These are phyloP conservation scores for Gastracanthus pulcherrimus DNA, from an alignment of 2,888 invertebrate genomes.

Conservation along the genomic window DNA sequence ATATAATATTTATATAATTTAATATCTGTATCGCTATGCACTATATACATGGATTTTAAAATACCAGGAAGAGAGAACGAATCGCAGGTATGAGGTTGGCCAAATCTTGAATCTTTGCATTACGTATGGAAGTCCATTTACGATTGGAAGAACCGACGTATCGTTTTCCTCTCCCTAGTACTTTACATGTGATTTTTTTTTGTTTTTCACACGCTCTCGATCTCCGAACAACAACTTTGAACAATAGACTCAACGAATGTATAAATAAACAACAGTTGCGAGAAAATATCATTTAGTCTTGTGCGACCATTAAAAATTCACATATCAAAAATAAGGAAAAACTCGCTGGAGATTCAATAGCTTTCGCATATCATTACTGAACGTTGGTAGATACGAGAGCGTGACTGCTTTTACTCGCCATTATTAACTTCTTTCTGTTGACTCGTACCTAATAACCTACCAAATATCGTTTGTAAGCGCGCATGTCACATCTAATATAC, in stretches of 20 bases:
- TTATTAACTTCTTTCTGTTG: constrained; percentile 12
- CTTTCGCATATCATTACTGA: constrained; percentile 16
- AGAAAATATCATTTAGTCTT: constrained; percentile 22
- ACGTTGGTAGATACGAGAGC: constrained; percentile 18
- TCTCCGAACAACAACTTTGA: constrained; percentile 6
- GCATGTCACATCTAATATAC: constrained; percentile 37
- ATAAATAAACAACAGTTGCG: constrained; percentile 19
- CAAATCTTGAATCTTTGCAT: constrained; percentile 35
- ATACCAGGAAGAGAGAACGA: constrained; percentile 46
- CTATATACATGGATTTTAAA: constrained; percentile 47
- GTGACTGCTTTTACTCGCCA: constrained; percentile 20
- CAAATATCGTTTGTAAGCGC: constrained; percentile 29
- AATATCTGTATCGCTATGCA: constrained; percentile 23
- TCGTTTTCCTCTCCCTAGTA: constrained; percentile 37
- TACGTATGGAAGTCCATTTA: constrained; percentile 50
- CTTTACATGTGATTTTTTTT: constrained; percentile 3
- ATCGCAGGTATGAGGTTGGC: constrained; percentile 20
- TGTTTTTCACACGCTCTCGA: constrained; percentile 18
- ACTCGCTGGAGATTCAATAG: constrained; percentile 13
- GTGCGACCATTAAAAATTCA: constrained; percentile 25
- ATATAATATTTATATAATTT: constrained; percentile 54
- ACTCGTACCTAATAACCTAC: constrained; percentile 14
- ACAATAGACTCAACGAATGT: constrained; percentile 15
- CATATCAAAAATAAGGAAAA: constrained; percentile 46
- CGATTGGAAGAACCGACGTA: constrained; percentile 52